Evolutionary conservation across 2,797 vertebrate genomes (phyloP).

Genomic region (Sebastes iracundus): DNA sequence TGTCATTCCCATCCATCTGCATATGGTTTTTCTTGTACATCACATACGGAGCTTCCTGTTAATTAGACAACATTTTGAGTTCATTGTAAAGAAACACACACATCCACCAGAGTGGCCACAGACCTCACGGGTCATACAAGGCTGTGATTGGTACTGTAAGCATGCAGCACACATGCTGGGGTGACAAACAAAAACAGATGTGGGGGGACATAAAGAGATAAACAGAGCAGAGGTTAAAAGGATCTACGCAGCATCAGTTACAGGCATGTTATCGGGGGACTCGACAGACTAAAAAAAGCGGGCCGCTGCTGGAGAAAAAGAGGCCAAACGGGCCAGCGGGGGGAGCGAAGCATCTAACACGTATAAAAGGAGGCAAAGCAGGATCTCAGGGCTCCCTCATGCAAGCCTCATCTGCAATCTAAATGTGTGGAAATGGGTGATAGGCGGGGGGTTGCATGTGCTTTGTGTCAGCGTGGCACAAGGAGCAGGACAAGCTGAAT

Average conservation of each 20-base stretch:
- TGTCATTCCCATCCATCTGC: conserved; percentile 96
- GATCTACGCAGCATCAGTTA: conserved; percentile 29
- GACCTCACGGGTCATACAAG: conserved; percentile 52
- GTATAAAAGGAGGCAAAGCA: conserved; percentile 46
- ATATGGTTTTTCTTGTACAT: conserved; percentile 99
- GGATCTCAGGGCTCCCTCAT: conserved; percentile 58
- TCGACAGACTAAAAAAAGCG: conserved; percentile 40
- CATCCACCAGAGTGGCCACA: conserved; percentile 50
- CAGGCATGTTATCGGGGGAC: conserved; percentile 26
- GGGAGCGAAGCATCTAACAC: conserved; percentile 48
- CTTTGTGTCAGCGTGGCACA: conserved; percentile 61
- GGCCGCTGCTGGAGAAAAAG: conserved; percentile 43
- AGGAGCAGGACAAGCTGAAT: conserved; percentile 58
- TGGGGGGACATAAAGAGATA: conserved; percentile 22
- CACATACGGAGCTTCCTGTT: conserved; percentile 99
- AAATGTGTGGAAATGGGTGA: conserved; percentile 44
- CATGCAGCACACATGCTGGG: conserved; percentile 73
- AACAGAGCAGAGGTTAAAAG: conserved; percentile 38
- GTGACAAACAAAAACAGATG: conserved; percentile 25
- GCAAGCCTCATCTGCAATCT: conserved; percentile 51
- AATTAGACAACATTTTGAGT: conserved; percentile 82
- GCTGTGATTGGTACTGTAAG: conserved; percentile 23
- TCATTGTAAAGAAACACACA: conserved; percentile 44
- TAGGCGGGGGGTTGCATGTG: conserved; percentile 56
- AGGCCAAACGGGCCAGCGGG: conserved; percentile 34